Conservation (phyloP, 2,888 invertebrate species). For the Hyalella azteca region DNA sequence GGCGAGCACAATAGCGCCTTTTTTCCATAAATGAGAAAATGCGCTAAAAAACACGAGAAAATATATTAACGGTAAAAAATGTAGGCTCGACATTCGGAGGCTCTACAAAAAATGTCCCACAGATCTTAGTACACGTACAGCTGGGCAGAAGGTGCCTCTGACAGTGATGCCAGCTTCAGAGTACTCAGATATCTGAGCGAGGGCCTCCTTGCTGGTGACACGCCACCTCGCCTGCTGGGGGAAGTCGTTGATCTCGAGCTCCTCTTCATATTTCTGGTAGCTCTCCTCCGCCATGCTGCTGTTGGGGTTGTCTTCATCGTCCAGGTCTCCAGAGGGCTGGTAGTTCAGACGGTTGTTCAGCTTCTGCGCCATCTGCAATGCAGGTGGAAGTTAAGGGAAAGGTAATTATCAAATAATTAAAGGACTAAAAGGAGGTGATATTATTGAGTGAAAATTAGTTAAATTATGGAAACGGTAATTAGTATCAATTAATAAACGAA, state of each 20-base stretch:
- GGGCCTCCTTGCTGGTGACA: conserved; percentile 76
- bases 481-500: too few relatives aligned
- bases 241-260: conserved; percentile 99
- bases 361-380: conserved; percentile 95
- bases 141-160: conserved; percentile 90
- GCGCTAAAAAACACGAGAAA: too few relatives aligned
- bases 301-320: conserved; percentile 62
- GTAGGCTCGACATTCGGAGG: too few relatives aligned
- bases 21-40: too few relatives aligned
- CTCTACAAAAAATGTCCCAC: too few relatives aligned
- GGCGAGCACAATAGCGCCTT: too few relatives aligned
- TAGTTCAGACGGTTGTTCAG: conserved; percentile 96
- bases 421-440: too few relatives aligned
- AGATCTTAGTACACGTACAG: conserved; percentile 63
- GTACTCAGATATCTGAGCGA: conserved; percentile 97
- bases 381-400: too few relatives aligned
- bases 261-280: conserved; percentile 88
- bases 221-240: conserved; percentile 85
- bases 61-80: too few relatives aligned
- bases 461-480: too few relatives aligned
- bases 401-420: too few relatives aligned
- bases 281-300: conserved; percentile 66
- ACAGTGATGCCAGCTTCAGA: conserved; percentile 99
- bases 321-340: conserved; percentile 86
- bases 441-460: too few relatives aligned